These are phyloP conservation scores for Elanoides forficatus DNA, from an alignment of 2,113 vertebrate species.

Conservation along the genomic window DNA sequence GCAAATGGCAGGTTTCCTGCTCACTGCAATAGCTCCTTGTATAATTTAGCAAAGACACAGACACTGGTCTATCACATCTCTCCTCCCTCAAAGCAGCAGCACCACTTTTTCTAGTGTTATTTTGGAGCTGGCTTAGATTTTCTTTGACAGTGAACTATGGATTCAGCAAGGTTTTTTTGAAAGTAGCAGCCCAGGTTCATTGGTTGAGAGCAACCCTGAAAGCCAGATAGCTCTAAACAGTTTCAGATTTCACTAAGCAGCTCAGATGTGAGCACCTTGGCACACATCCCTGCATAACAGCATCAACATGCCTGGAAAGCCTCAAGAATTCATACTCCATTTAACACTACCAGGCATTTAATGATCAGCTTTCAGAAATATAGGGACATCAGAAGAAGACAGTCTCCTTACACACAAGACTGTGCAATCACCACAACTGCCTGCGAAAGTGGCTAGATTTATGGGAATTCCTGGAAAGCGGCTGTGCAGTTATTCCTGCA, in stretches of 20 bases:
- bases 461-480: background rate
- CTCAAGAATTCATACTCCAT: background rate
- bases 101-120: background rate
- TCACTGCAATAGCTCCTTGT: background rate
- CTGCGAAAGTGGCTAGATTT: background rate
- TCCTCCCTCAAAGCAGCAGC: background rate
- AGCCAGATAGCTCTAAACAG: background rate
- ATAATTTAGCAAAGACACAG: background rate
- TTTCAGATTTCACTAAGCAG: background rate
- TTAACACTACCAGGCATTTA: background rate
- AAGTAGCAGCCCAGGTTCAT: background rate
- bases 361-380: background rate
- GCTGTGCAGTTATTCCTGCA: background rate
- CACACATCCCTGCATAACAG: background rate
- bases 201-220: background rate
- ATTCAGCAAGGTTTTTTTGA: background rate
- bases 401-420: background rate
- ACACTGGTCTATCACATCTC: background rate
- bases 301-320: background rate
- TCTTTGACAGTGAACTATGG: background rate
- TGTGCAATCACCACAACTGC: background rate
- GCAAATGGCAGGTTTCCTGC: background rate
- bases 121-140: background rate
- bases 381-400: accelerated
- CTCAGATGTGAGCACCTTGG: background rate